A percentile compares a stretch with the other conserved stretches of the same genome.
phyloP scores from a whole-genome alignment of 2,113 vertebrate species.

The Bungarus multicinctus region DNA sequence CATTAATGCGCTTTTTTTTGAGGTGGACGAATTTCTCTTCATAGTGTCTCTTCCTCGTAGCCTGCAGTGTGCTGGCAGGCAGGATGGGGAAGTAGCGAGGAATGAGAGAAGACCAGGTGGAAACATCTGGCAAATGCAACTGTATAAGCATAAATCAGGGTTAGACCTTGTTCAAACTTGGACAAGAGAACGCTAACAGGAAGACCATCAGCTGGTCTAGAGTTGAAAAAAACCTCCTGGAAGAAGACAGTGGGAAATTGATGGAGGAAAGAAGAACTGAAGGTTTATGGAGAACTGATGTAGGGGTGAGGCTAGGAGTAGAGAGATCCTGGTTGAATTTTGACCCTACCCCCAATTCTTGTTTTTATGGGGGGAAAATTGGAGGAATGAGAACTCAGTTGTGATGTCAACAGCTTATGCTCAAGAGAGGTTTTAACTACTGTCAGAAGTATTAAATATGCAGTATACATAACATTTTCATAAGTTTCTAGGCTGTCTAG shows the following conservation, averaged over 20 bases:
- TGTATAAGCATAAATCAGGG: not conserved
- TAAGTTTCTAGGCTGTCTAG: not conserved
- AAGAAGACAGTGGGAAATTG: not conserved
- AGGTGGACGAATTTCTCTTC: no score
- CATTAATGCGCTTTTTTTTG: no score
- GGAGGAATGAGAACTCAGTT: not conserved
- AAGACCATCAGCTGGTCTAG: not conserved
- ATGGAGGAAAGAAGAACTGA: no score
- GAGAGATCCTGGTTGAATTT: not conserved
- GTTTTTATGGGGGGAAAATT: not conserved
- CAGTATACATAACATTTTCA: not conserved
- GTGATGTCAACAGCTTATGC: not conserved
- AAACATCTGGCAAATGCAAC: not conserved
- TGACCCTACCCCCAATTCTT: not conserved
- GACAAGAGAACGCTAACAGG: not conserved
- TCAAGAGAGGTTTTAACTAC: not conserved
- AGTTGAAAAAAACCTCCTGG: not conserved
- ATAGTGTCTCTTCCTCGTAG: no score
- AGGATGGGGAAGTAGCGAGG: no score
- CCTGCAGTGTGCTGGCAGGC: no score
- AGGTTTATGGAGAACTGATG: not conserved
- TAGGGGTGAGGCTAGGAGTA: not conserved
- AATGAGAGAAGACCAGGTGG: not conserved
- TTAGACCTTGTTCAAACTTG: not conserved
- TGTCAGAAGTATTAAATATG: not conserved